A percentile compares a stretch with the other conserved stretches of the same genome.
phyloP scores from a whole-genome alignment of 92 coral and sea anemone species.

The Diadumene lineata region DNA sequence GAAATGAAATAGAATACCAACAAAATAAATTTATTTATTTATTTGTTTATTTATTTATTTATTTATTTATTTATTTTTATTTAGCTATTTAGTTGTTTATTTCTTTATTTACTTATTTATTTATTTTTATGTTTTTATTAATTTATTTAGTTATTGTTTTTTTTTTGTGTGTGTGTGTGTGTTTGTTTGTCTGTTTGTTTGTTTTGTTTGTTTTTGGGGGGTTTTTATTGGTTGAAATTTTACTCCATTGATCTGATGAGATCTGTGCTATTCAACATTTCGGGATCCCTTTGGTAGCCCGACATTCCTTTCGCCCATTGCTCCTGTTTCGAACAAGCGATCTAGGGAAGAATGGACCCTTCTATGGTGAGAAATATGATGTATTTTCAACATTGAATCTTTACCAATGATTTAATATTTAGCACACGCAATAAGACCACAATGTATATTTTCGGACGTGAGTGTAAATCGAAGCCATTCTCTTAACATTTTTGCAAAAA shows the following conservation, averaged over 20 bases:
- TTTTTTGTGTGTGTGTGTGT: too few relatives aligned
- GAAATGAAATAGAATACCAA: background rate
- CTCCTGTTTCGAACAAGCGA: background rate
- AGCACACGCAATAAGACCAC: background rate
- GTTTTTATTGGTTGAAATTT: too few relatives aligned
- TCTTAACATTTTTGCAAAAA: background rate
- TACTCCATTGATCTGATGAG: too few relatives aligned
- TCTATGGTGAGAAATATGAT: background rate
- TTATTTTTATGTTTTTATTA: too few relatives aligned
- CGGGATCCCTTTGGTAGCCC: slow-evolving; percentile 8
- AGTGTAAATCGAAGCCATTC: background rate
- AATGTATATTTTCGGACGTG: too few relatives aligned
- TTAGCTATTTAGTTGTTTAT: too few relatives aligned
- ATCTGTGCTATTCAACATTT: background rate
- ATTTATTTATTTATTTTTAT: too few relatives aligned
- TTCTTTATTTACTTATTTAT: too few relatives aligned
- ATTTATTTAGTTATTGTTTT: too few relatives aligned
- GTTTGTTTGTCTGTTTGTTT: too few relatives aligned
- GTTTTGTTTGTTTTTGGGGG: too few relatives aligned
- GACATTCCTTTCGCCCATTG: background rate
- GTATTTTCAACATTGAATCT: background rate
- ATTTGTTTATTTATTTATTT: too few relatives aligned
- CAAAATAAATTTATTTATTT: slow-evolving; percentile 4
- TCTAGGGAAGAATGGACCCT: background rate
- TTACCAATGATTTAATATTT: background rate